phyloP scores from a whole-genome alignment of 2,888 invertebrate genomes.

The Agonopterix arenella region DNA sequence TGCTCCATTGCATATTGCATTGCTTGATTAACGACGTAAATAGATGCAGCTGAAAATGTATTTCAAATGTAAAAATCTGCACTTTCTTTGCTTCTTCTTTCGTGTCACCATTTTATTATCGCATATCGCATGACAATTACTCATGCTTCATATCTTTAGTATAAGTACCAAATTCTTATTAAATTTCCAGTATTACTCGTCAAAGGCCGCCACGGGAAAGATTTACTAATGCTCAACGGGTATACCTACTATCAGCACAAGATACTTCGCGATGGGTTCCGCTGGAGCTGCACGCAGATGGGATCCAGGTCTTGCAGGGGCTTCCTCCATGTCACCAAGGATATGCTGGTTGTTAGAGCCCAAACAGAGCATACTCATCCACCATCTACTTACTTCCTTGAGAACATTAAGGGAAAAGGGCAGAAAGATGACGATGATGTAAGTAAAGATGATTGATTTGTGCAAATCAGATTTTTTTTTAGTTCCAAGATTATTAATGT shows the following conservation, averaged over 20 bases:
- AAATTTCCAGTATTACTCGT: conserved; percentile 58
- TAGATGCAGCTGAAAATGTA: no score
- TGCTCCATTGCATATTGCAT: no score
- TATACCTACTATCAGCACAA: conserved; percentile 70
- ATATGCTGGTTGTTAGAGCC: conserved; percentile 59
- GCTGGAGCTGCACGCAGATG: conserved; percentile 72
- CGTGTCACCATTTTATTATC: no score
- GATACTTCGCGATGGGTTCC: conserved; percentile 54
- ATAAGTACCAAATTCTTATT: background rate
- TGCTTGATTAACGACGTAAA: no score
- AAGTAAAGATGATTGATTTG: background rate
- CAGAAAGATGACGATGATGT: conserved; percentile 9
- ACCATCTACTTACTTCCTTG: conserved; percentile 52
- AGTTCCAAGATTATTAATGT: no score
- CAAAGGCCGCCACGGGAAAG: conserved; percentile 61
- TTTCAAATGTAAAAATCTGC: no score
- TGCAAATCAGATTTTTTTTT: no score
- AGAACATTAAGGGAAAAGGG: conserved; percentile 39
- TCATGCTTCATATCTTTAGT: no score
- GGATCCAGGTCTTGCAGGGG: conserved; percentile 65
- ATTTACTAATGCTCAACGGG: conserved; percentile 59
- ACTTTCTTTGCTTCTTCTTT: no score
- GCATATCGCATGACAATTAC: no score
- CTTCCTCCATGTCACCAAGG: conserved; percentile 58
- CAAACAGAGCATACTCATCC: conserved; percentile 61